Conservation (phyloP, 2,888 invertebrate species). For the Xanthia togata region DNA sequence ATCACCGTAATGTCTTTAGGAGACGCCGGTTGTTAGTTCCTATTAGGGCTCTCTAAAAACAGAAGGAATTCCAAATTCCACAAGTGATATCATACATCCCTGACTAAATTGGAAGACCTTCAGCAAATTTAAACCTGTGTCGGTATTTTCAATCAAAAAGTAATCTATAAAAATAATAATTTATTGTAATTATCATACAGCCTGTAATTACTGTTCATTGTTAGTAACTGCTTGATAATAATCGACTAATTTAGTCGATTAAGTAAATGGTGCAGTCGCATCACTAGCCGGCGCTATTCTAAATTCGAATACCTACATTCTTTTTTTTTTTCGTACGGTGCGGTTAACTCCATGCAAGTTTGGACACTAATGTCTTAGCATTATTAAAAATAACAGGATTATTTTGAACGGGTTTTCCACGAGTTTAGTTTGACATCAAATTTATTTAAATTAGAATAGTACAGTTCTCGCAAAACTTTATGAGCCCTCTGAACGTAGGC, state of each 20-base stretch:
- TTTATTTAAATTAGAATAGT: constrained; percentile 19
- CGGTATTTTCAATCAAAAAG: constrained; percentile 24
- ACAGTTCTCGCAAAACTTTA: too few species aligned
- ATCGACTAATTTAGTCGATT: constrained; percentile 49
- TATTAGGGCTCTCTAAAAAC: constrained; percentile 20
- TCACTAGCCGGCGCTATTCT: constrained; percentile 29
- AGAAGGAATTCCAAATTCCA: constrained; percentile 13
- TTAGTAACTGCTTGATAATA: constrained; percentile 47
- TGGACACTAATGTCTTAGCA: constrained; percentile 12
- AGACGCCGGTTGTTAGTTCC: constrained; percentile 41
- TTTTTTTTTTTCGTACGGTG: background rate
- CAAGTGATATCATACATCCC: background rate
- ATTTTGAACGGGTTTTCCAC: constrained; percentile 31
- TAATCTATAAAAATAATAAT: constrained; percentile 29
- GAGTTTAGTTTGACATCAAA: constrained; percentile 2
- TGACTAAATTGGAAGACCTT: constrained; percentile 21
- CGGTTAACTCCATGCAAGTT: constrained; percentile 13
- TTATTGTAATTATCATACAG: constrained; percentile 23
- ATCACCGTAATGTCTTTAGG: constrained; percentile 30
- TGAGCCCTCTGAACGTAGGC: too few species aligned
- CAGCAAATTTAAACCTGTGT: constrained; percentile 20
- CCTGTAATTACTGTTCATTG: constrained; percentile 41
- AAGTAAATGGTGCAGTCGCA: constrained; percentile 37
- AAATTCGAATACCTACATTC: background rate
- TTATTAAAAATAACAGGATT: constrained; percentile 28